Base-by-base conservation (phyloP, 2,797 vertebrate genomes). In the Alectoris magna region DNA sequence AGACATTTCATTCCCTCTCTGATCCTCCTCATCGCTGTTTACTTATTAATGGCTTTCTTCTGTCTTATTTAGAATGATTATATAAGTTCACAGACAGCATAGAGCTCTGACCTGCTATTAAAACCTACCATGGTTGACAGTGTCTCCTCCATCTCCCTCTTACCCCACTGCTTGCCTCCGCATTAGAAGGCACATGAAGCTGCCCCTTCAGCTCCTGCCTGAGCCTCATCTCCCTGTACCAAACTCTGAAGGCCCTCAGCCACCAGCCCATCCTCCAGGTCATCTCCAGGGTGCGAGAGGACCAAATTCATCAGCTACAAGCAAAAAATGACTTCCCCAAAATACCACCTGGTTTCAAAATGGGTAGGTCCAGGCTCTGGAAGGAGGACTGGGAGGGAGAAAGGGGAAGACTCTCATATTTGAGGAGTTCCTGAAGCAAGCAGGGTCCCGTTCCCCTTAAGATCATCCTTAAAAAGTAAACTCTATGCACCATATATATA, bases 1-100 rank as follows among this genome's bases (percentile, higher is more conserved):
- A 95, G 43, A 76, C 70, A 64, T 92, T 96, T 81, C 82, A 78
- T 86, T 87, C 80, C 39, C 69, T 55, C 74, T 90, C 85, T 72
- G 83, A 90, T 87, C 71, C 49, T 92, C 49, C 49, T 90, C 87
- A 92, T 87, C 2, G 3, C 85, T 94, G 34, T 95, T 96, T 92
- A 93, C 24, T 95, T 95, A 92, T 95, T 95, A 95, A 94, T 95
- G 88, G 71, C 26, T 93, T 93, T 87, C 91, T 87, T 84, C 87
- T 92, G 73, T 93, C 87, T 96, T 95, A 92, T 75, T 87, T 93
- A 74, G 93, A 87, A 64, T 84, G 83, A 88, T 94, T 96, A 91
- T 87, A 2, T 95, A 95, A 94, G 87, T 76, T 74, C 85, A 69
- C 51, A 71, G 67, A 75, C 6, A 15, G 31, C 53, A 26, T 2